Evolutionary conservation across 30 jellyfish, hydroid and myxozoan species (phyloP).

Genomic region (Turritopsis rubra): DNA sequence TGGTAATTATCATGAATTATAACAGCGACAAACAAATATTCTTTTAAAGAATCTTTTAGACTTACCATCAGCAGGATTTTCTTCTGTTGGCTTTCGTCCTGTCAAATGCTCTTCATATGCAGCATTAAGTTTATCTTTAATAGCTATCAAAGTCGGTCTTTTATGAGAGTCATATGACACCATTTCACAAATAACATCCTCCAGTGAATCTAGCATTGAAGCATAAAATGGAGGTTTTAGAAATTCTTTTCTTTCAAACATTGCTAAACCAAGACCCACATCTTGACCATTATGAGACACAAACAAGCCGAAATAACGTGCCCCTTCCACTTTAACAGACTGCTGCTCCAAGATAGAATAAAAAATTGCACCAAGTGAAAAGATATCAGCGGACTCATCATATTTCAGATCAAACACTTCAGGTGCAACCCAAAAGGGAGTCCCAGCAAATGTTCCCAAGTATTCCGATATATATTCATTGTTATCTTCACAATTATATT

Average conservation of each 20-base stretch:
- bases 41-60: neutral
- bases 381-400: constrained; percentile 51
- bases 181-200: neutral
- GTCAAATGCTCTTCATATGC: neutral
- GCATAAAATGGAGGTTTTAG: constrained; percentile 1
- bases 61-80: neutral
- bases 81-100: neutral
- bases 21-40: neutral
- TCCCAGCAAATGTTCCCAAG: constrained; percentile 56
- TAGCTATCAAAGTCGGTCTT: neutral
- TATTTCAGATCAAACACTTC: constrained; percentile 44
- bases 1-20: too few species aligned
- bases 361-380: constrained; percentile 46
- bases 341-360: constrained; percentile 37
- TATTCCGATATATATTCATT: constrained; percentile 15
- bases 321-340: neutral
- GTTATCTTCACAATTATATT: neutral
- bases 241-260: neutral
- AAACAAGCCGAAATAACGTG: constrained; percentile 45
- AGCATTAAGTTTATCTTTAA: neutral
- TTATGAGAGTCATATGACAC: neutral
- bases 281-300: constrained; percentile 18
- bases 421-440: constrained; percentile 71
- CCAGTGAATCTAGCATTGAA: neutral
- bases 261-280: constrained; percentile 24